These are phyloP conservation scores for Holotrichia oblita DNA, from an alignment of 1,140 invertebrate species.

Conservation along the genomic window DNA sequence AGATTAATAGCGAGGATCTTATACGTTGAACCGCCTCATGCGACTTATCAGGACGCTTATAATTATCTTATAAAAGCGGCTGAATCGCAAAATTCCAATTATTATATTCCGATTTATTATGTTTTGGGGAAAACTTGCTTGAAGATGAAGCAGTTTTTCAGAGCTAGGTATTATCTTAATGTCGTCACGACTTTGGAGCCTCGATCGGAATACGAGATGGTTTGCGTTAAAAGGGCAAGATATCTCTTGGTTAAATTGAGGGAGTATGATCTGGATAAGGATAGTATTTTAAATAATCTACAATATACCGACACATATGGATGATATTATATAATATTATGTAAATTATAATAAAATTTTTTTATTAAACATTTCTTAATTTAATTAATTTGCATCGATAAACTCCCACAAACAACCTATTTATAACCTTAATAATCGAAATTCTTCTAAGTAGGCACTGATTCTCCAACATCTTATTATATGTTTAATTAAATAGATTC, in stretches of 20 bases:
- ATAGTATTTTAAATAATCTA: constrained; percentile 30
- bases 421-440: too few species aligned
- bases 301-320: constrained; percentile 14
- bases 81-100: constrained; percentile 78
- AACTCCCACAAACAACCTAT: too few species aligned
- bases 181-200: not conserved
- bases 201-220: not conserved
- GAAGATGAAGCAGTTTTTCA: constrained; percentile 55
- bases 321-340: too few species aligned
- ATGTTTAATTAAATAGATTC: too few species aligned
- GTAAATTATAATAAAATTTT: too few species aligned
- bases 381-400: too few species aligned
- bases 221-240: not conserved
- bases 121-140: constrained; percentile 75
- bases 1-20: constrained; percentile 75
- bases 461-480: too few species aligned
- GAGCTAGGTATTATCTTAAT: constrained; percentile 46
- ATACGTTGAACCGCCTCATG: constrained; percentile 77
- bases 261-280: not conserved
- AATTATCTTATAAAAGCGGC: constrained; percentile 62
- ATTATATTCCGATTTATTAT: constrained; percentile 85
- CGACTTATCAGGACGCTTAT: constrained; percentile 83
- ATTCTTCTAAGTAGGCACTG: too few species aligned
- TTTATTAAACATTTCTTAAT: too few species aligned
- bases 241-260: not conserved